Base-by-base conservation (phyloP, 2,888 invertebrate genomes). In the Stegophylla sp. region DNA sequence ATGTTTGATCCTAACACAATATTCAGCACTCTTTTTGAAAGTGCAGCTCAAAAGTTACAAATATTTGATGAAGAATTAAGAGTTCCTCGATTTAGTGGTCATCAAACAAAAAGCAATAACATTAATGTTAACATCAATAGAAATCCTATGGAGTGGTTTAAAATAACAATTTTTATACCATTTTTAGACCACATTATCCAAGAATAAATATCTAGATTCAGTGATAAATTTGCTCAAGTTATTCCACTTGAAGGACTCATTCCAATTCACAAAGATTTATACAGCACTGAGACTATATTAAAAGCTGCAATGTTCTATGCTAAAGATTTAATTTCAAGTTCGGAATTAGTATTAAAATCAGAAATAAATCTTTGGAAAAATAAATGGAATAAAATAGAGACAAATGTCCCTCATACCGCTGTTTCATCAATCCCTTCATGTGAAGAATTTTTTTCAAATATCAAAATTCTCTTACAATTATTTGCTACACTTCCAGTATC, bases 51-150 rank as follows among this genome's bases (percentile, higher is more conserved):
- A 28, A 59, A 59, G 15, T 59, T 15, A 10, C 26, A 59, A 59
- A 28, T 59, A 59, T 59, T 26, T 59, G 59, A 59, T 59, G 59
- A 59, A 59, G 59, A 59, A 59, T 59, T 59, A 59, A 59, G 28
- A 59, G 59, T 59, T 28, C 28, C 59, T 59, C 59, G 13, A 59
- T 28, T 59, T 28, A n/a, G n/a, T n/a, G 59, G 59, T 26, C 59
- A 28, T 28, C 59, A 59, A 59, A 59, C 59, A 59, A 59, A 59
- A 1, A 59, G 59, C 4, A 15, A 59, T 59, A 59, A 59, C 59
- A 59, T 59, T 26, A 59, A 48, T 48, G 48, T 3, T 15, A 48
- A 10, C 13, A 48, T 48, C 13, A 48, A 48, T 15, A 48, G 48
- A 48, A 48, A 48, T 48, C 9, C 48, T 48, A 48, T 48, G 15